Conservation (phyloP, 2,113 vertebrate species). For the Perca schrenkii region DNA sequence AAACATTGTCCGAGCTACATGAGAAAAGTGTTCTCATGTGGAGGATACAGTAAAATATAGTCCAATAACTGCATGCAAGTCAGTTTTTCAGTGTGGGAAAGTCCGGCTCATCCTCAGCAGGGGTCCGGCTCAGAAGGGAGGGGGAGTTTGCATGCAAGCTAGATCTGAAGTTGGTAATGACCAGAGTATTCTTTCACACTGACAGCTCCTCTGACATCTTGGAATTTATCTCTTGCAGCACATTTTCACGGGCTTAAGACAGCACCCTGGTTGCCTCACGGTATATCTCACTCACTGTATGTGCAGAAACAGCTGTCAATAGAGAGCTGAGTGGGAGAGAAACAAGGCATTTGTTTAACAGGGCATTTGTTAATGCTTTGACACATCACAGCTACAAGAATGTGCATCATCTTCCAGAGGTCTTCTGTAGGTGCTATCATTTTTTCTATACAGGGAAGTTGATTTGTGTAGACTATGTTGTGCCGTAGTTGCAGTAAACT, state of each 20-base stretch:
- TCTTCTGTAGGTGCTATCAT: constrained; percentile 30
- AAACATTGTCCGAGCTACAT: neutral
- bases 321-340: constrained; percentile 19
- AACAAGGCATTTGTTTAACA: constrained; percentile 66
- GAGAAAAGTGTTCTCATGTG: neutral
- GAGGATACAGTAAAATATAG: neutral
- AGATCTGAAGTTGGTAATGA: constrained; percentile 76
- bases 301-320: constrained; percentile 74
- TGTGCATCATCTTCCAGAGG: constrained; percentile 20
- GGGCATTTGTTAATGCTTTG: constrained; percentile 65
- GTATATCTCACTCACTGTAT: constrained; percentile 62
- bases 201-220: constrained; percentile 80
- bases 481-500: constrained; percentile 52
- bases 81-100: constrained; percentile 79
- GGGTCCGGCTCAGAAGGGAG: constrained; percentile 48
- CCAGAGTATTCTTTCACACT: constrained; percentile 75
- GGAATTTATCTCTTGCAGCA: constrained; percentile 80
- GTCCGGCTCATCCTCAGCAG: constrained; percentile 68
- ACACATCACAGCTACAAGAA: constrained; percentile 61
- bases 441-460: constrained; percentile 51
- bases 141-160: constrained; percentile 64
- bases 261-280: constrained; percentile 37
- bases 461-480: constrained; percentile 56
- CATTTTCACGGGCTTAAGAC: constrained; percentile 74
- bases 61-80: constrained; percentile 1